Base-by-base conservation (phyloP, 2,797 vertebrate genomes). In the Pseudochromis fuscus region DNA sequence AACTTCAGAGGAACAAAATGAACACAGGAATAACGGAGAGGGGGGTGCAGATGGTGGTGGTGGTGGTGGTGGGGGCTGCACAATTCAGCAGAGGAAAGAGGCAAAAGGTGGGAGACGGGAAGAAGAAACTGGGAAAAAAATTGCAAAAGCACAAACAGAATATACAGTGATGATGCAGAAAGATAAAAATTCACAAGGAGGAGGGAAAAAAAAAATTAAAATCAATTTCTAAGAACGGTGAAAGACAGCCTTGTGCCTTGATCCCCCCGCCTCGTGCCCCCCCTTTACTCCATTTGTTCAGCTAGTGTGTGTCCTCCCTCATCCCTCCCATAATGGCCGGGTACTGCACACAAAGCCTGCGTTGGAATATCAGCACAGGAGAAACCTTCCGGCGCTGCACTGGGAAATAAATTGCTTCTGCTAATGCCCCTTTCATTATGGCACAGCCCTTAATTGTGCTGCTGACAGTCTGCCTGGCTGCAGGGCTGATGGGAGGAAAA, bases 1-100 rank as follows among this genome's bases (percentile, higher is more conserved):
- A 93, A 93, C 90, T 93, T 90, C 88, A 93, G 86, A 90, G 81
- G 83, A 90, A 88, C 88, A 92, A 89, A 91, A 92, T 88, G 88
- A 91, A 91, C 84, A 89, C 81, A 85, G 82, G 67, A 90, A 87
- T 79, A 90, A 81, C 52, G 44, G 82, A 53, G 69, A 12, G 65
- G 69, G 51, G 2, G 56, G 18, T 12, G 51, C 10, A 15, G 51
- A 30, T 0, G 46, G 33, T 7, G 44, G n/a, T 5, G 4, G 19
- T 1, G 33, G 49, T 12, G 44, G 40, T 4, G 35, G 46, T 24
- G 60, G 49, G 40, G 16, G 53, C n/a, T 56, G 45, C 45, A 71
- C 51, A 18, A 49, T 46, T 69, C 65, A 85, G 70, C 7, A 25
- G 50, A 61, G 75, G 50, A 44, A 25, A 28, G 53, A 84, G 69